Evolutionary conservation across 2,888 invertebrate genomes (phyloP), one percentile per base, ranked within the genome.

Genomic region (Drosophila aldrichi): DNA sequence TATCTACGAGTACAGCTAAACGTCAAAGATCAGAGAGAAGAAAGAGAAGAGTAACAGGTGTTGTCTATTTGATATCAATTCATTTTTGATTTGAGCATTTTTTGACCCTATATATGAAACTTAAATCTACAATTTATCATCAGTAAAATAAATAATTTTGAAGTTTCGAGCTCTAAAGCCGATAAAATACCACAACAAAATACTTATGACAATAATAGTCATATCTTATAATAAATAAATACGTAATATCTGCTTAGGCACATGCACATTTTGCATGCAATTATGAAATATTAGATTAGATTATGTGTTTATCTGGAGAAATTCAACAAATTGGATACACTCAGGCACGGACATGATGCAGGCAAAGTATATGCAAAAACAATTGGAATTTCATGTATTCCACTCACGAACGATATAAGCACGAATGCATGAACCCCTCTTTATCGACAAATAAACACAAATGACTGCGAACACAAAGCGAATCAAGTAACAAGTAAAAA

Each of bases 331-430:
- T 52, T 36, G 36, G 16, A 4, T 52, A 2, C 32, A 7, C 18
- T 49, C 49, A 49, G 18, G 49, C 49, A 20, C 49, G 18, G 32
- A 0, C 49, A 18, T 20, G 20, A 8, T 36, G 8, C n/a, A 48
- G 46, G 5, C 38, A 20, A 16, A 25, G 16, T 25, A 60, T 25
- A 25, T 34, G 18, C 16, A 32, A 40, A 38, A 29, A 12, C 20
- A 16, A 41, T 36, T 34, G 48, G 20, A 20, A 64, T 43, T 62
- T 36, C 25, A 36, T 62, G 34, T 29, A 62, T 51, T 12, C 49
- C 49, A 36, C 32, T 40, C 63, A 63, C 63, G 60, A 60, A 7
- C 60, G 16, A 40, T 32, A 18, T 32, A 18, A 62, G 25, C 60
- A 62, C 62, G 62, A 62, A n/a, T 29, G 44, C 14, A 18, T 61